Evolutionary conservation across 2,113 vertebrate genomes (phyloP).

Genomic region (Otus sunia): DNA sequence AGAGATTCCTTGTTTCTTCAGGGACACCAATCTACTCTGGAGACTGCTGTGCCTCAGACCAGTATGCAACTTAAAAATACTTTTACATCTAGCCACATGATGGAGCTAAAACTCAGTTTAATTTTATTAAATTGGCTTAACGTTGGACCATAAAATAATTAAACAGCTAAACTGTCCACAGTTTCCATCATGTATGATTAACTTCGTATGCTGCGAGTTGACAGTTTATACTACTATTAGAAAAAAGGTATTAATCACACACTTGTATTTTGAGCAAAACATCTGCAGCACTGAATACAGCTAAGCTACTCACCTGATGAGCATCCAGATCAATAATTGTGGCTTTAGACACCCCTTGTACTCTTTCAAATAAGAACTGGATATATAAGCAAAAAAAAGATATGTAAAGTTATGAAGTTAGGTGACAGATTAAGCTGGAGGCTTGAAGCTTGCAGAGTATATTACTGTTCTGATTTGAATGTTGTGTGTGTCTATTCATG

Average conservation of each 20-base stretch:
- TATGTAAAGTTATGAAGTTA: not conserved
- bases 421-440: not conserved
- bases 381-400: not conserved
- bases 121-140: not conserved
- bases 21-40: not conserved
- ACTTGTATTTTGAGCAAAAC: not conserved
- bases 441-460: not conserved
- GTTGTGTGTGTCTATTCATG: accelerated
- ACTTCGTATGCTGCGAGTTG: not conserved
- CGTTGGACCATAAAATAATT: not conserved
- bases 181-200: not conserved
- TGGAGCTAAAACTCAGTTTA: constrained; percentile 52
- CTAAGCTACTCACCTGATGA: constrained; percentile 87
- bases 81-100: constrained; percentile 42
- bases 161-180: not conserved
- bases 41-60: not conserved
- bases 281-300: not conserved
- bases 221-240: not conserved
- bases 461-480: not conserved
- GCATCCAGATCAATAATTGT: constrained; percentile 96
- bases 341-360: constrained; percentile 88
- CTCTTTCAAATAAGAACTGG: constrained; percentile 93
- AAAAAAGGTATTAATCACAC: not conserved
- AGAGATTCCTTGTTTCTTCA: not conserved
- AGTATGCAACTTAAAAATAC: not conserved